These are phyloP conservation scores for Macropus fuliginosus DNA, from an alignment of 2,797 vertebrate genomes.

Conservation along the genomic window DNA sequence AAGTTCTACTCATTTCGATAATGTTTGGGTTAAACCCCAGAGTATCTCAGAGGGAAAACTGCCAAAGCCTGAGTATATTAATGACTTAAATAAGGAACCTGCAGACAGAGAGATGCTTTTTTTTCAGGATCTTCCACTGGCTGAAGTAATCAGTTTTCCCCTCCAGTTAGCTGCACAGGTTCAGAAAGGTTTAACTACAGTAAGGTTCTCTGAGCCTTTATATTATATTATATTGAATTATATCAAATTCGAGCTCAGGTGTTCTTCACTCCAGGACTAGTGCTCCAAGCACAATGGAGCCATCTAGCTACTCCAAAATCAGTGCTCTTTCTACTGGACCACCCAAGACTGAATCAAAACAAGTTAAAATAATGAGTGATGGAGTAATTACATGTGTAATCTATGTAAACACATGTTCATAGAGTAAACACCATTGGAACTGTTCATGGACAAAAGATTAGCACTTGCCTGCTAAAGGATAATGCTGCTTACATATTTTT, in stretches of 20 bases:
- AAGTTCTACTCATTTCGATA: neutral
- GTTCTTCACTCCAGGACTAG: neutral
- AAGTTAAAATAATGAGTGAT: neutral
- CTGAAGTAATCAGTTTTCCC: conserved; percentile 59
- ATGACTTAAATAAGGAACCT: neutral
- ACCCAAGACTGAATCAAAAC: neutral
- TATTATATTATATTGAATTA: too few species aligned
- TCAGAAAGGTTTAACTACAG: neutral
- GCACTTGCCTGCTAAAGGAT: neutral
- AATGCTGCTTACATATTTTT: neutral
- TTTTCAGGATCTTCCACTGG: neutral
- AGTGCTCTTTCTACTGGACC: neutral
- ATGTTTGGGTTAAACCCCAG: neutral
- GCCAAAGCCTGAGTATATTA: neutral
- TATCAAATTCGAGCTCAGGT: neutral
- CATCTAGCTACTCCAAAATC: neutral
- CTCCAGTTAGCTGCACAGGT: neutral
- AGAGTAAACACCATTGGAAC: neutral
- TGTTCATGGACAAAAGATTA: neutral
- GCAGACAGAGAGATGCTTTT: neutral
- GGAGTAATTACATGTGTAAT: neutral
- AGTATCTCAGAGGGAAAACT: neutral
- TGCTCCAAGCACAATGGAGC: neutral
- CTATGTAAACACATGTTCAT: neutral
- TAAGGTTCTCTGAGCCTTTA: too few species aligned